Conservation (phyloP, 2,797 vertebrate genomes). For the Amazona ochrocephala region DNA sequence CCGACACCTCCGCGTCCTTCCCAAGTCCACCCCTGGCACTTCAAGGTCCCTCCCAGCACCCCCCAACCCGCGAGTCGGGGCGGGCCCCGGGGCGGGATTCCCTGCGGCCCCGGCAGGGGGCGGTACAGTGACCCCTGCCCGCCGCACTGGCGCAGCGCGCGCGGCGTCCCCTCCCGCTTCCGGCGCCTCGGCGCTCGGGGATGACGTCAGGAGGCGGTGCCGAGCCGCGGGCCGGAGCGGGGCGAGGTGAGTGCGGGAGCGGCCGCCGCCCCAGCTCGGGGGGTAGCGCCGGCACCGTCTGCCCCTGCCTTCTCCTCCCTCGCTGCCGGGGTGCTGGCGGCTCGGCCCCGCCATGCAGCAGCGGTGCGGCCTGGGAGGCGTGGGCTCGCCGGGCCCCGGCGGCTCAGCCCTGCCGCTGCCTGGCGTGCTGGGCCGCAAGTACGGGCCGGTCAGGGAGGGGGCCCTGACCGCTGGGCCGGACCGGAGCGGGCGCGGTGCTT, state of each 20-base stretch:
- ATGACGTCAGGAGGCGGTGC: slow-evolving; percentile 30
- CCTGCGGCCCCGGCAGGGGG: not conserved
- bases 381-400: not conserved
- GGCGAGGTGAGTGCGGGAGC: slow-evolving; percentile 30
- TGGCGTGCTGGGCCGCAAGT: not conserved
- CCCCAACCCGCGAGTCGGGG: too few species aligned
- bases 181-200: not conserved
- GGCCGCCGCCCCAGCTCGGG: not conserved
- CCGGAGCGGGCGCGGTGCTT: not conserved
- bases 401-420: not conserved
- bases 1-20: too few species aligned
- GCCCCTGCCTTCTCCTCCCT: fast-evolving
- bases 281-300: too few species aligned
- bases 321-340: not conserved
- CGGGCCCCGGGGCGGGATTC: too few species aligned
- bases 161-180: not conserved
- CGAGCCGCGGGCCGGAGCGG: not conserved
- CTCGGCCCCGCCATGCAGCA: too few species aligned
- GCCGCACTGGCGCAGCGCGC: not conserved
- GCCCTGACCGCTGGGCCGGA: too few species aligned
- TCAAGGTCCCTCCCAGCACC: too few species aligned
- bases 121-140: not conserved
- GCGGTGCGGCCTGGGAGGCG: not conserved
- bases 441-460: not conserved
- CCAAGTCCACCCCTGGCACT: too few species aligned